Base-by-base conservation (phyloP, 2,797 vertebrate species). In the Anguilla obscura region DNA sequence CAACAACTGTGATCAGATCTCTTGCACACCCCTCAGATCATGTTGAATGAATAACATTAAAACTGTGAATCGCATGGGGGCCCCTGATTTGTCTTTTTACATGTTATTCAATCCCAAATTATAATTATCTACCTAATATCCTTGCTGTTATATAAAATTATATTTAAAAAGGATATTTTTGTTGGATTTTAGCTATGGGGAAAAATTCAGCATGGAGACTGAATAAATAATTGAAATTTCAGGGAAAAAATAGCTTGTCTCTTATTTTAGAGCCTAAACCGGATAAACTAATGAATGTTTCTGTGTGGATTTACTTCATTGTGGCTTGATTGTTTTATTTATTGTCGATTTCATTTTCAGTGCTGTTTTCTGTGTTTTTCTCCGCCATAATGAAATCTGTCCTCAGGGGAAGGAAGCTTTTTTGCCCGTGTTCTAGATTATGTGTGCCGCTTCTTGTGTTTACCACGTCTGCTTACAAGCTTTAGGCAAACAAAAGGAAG, bases 381-480 rank as follows among this genome's bases (percentile, higher is more conserved):
- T 82, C 45, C n/a, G 45, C 45, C 10, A 6, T 82, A 82, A 48
- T 82, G 79, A 82, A 45, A 82, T 82, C 45, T 71, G 4, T 79
- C 74, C 74, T 79, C 33, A 79, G 45, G 79, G 79, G 79, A n/a
- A 21, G 3, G 16, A 24, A 66, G 16, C 16, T 24, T 66, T 63
- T 85, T 79, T 14, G 74, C 84, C 56, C 84, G 21, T 40, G 18
- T 48, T 36, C 56, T 45, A 58, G 60, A 66, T 66, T 40, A 85
- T 85, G 18, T 85, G 84, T 36, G 45, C 36, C 27, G n/a, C 33
- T 85, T 85, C 7, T 54, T 8, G n/a, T 74, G 71, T 45, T 18
- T 48, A 10, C 85, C 45, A 50, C 50, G 45, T 86, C 24, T 27
- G n/a, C 76, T 45, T 27, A 63, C 87, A 60, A 88, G 69, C 87